Evolutionary conservation across 1,140 invertebrate genomes (phyloP), one percentile per base, ranked within the genome.

Genomic region (Chymomyza costata): DNA sequence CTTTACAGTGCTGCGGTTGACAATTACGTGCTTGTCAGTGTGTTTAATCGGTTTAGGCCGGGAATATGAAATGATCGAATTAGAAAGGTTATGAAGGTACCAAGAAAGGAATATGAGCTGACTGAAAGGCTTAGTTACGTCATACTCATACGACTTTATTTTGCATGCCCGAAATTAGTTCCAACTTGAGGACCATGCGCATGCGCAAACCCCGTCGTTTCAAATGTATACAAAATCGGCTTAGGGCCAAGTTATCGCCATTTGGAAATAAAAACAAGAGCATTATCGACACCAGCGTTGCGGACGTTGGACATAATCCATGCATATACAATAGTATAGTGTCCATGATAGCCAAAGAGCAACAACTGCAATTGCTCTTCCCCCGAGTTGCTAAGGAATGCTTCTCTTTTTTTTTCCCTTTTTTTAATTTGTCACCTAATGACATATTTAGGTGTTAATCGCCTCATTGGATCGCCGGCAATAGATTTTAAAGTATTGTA

Each of bases 361-460:
- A 51, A 50, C 35, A 71, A 39, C 44, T 46, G 14, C 51, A 63
- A 52, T 30, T 43, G 35, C 41, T 43, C 3, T 25, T 34, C 2
- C n/a, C 32, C 13, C 3, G 13, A n/a, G 55, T 48, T 51, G 56
- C 58, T 59, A 70, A 47, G 56, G 61, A 68, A 63, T 48, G 49
- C 39, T 54, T 58, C 65, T 50, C 53, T 47, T 32, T 64, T 51
- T 52, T 66, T 71, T 66, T 73, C 68, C 73, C 60, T 51, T 52
- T 66, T 71, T 66, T 73, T 64, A 74, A 73, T 78, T 78, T 73
- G 66, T 71, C 73, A 73, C 73, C 67, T 80, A 78, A 78, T 78
- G 73, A 78, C 73, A 78, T 78, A 80, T 78, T 78, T 78, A 78
- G 73, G 73, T 73, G 73, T 78, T 78, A 78, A 78, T 78, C 73